Conservation (phyloP, 2,113 vertebrate species). For the Pseudolaguvia tuberculata region DNA sequence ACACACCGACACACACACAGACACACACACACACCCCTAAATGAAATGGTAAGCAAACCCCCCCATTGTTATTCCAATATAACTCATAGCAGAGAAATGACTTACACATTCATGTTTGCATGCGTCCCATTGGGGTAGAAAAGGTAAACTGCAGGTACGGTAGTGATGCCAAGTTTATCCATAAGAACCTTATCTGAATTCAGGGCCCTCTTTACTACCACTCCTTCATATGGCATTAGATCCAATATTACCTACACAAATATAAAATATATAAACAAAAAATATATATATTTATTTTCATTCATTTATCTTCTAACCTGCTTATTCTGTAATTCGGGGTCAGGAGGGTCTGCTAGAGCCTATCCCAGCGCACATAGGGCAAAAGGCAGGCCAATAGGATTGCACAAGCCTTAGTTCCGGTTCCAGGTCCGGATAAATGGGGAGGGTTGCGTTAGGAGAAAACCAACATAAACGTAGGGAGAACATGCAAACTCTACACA, state of each 20-base stretch:
- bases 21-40: background rate
- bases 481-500: too few species aligned
- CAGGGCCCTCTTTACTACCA: conserved; percentile 73
- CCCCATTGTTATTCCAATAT: background rate
- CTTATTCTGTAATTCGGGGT: too few species aligned
- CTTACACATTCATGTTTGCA: conserved; percentile 74
- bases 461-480: too few species aligned
- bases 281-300: too few species aligned
- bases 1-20: too few species aligned
- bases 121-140: conserved; percentile 81
- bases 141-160: conserved; percentile 78
- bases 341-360: too few species aligned
- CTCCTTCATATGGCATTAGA: conserved; percentile 76
- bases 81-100: conserved; percentile 24
- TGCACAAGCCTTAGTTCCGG: too few species aligned
- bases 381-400: too few species aligned
- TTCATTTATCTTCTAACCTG: too few species aligned
- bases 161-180: conserved; percentile 69
- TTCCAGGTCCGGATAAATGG: too few species aligned
- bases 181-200: conserved; percentile 70
- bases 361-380: too few species aligned
- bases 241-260: conserved; percentile 82
- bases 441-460: too few species aligned
- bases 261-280: background rate
- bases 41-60: background rate